Percentiles rank a stretch among this genome's conserved stretches.
Conservation (phyloP, 2,797 vertebrate species). For the Sphaeramia orbicularis region DNA sequence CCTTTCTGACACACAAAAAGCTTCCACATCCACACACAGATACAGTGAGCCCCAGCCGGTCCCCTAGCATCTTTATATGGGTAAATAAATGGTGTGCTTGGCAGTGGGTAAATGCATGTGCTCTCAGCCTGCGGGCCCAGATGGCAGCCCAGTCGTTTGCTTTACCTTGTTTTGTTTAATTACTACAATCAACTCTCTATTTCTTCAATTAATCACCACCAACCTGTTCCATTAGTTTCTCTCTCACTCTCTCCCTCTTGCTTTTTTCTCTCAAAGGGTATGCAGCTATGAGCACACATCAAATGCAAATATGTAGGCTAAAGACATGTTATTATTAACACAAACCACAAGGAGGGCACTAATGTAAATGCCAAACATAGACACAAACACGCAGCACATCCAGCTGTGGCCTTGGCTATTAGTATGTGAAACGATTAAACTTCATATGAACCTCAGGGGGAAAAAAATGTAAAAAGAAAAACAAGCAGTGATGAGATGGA, state of each 20-base stretch:
- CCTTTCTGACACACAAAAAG: constrained; percentile 22
- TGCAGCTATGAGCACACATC: constrained; percentile 5
- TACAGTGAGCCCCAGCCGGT: constrained; percentile 64
- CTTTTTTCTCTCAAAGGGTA: neutral
- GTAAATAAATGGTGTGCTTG: constrained; percentile 93
- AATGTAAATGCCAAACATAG: constrained; percentile 17
- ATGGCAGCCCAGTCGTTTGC: constrained; percentile 95
- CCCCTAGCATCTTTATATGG: constrained; percentile 88
- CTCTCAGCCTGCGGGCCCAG: constrained; percentile 93
- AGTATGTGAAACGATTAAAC: constrained; percentile 91
- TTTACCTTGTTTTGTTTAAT: constrained; percentile 99
- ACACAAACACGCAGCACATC: constrained; percentile 33
- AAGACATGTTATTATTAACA: constrained; percentile 26
- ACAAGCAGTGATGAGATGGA: constrained; percentile 40
- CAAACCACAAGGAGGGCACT: constrained; percentile 23
- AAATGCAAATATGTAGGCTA: neutral
- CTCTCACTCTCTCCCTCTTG: constrained; percentile 46
- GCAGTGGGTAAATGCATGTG: constrained; percentile 92
- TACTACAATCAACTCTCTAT: constrained; percentile 99
- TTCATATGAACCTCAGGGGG: constrained; percentile 88
- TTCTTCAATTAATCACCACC: constrained; percentile 99
- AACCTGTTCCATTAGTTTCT: constrained; percentile 94
- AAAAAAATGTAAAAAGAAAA: neutral
- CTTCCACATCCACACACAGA: constrained; percentile 40
- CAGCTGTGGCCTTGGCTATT: constrained; percentile 84